A percentile compares a stretch with the other conserved stretches of the same genome.
phyloP scores from a whole-genome alignment of 1,140 invertebrate genomes.

The Drosophila takahashii region DNA sequence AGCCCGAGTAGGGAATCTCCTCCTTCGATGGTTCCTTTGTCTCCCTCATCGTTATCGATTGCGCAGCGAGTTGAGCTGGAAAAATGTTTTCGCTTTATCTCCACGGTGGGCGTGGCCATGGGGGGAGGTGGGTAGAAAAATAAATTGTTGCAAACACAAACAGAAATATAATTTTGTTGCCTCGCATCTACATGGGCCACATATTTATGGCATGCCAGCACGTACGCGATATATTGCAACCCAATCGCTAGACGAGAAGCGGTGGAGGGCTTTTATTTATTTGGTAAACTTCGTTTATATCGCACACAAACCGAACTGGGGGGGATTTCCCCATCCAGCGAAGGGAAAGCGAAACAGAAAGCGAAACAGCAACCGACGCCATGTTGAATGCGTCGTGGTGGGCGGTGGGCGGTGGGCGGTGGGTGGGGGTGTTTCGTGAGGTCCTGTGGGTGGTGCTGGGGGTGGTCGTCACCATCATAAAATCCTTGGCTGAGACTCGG shows the following conservation, averaged over 20 bases:
- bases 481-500: slow-evolving; percentile 38
- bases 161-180: slow-evolving; percentile 82
- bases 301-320: slow-evolving; percentile 44
- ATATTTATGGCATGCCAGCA: slow-evolving; percentile 83
- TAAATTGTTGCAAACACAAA: slow-evolving; percentile 82
- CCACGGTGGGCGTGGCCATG: slow-evolving; percentile 12
- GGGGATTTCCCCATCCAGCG: slow-evolving; percentile 14
- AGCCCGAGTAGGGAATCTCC: neutral
- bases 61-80: slow-evolving; percentile 45
- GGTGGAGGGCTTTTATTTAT: slow-evolving; percentile 67
- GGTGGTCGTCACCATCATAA: slow-evolving; percentile 62
- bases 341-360: slow-evolving; percentile 58
- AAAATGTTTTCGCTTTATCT: slow-evolving; percentile 54
- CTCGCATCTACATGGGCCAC: slow-evolving; percentile 55
- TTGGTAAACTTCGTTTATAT: slow-evolving; percentile 78
- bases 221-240: slow-evolving; percentile 82
- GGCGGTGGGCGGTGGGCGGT: slow-evolving; percentile 18
- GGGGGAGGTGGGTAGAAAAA: slow-evolving; percentile 36
- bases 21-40: slow-evolving; percentile 39
- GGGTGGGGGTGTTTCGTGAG: slow-evolving; percentile 4
- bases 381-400: slow-evolving; percentile 67
- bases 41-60: slow-evolving; percentile 32
- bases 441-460: slow-evolving; percentile 6
- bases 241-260: slow-evolving; percentile 51
- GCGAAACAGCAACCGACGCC: slow-evolving; percentile 54